Evolutionary conservation across 1,140 invertebrate species (phyloP).

Genomic region (Lepidostoma basale): DNA sequence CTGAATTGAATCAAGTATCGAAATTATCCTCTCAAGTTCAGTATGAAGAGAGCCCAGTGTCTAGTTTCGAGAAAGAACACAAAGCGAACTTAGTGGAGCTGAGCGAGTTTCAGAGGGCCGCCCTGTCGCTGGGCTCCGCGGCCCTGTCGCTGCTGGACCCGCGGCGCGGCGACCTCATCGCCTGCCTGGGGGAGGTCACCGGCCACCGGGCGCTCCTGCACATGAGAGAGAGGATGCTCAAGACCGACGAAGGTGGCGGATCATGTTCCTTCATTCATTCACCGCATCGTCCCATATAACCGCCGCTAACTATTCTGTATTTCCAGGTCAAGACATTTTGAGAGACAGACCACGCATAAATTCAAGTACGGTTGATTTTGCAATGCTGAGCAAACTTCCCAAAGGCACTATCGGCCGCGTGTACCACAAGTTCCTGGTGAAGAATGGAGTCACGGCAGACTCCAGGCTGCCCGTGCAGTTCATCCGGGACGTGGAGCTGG

Average conservation of each 20-base stretch:
- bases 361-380: conserved; percentile 79
- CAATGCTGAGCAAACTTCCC: conserved; percentile 73
- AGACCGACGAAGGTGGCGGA: conserved; percentile 72
- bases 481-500: conserved; percentile 87
- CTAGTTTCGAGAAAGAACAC: conserved; percentile 58
- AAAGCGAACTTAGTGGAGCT: conserved; percentile 73
- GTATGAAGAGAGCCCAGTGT: not conserved
- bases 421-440: conserved; percentile 82
- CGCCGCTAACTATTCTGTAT: no score
- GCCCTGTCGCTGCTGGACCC: conserved; percentile 76
- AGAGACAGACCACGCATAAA: conserved; percentile 85
- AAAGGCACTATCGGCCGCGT: conserved; percentile 81
- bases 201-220: conserved; percentile 72
- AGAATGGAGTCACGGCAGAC: conserved; percentile 92
- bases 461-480: conserved; percentile 87
- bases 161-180: conserved; percentile 88
- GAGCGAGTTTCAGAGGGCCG: conserved; percentile 72
- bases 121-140: conserved; percentile 83
- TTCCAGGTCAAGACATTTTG: conserved; percentile 75
- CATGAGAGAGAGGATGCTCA: conserved; percentile 72
- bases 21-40: not conserved
- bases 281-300: no score
- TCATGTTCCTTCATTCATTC: no score
- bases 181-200: conserved; percentile 89
- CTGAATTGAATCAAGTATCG: not conserved